Evolutionary conservation across 2,888 invertebrate species (phyloP).

Genomic region (Zootermopsis nevadensis): DNA sequence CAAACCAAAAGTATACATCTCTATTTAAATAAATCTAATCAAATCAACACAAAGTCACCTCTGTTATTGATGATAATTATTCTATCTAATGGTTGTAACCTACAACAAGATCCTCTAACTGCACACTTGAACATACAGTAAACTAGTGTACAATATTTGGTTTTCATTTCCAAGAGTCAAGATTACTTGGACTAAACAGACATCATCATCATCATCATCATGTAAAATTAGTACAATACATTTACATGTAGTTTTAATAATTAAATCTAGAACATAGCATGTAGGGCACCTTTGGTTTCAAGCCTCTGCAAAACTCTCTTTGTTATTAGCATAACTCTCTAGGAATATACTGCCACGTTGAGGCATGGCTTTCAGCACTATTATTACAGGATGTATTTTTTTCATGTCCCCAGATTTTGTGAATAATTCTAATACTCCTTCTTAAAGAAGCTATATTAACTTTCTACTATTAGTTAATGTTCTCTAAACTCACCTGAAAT

Average conservation of each 20-base stretch:
- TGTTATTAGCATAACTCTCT: slow-evolving; percentile 13
- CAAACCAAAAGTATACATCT: slow-evolving; percentile 57
- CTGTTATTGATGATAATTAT: slow-evolving; percentile 24
- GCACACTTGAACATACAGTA: slow-evolving; percentile 45
- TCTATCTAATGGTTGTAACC: slow-evolving; percentile 42
- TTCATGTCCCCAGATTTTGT: too few species aligned
- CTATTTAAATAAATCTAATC: slow-evolving; percentile 70
- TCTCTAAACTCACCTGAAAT: too few species aligned
- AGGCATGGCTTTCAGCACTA: background rate
- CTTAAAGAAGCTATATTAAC: too few species aligned
- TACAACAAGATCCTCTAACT: slow-evolving; percentile 46
- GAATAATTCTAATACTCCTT: too few species aligned
- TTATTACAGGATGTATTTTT: too few species aligned
- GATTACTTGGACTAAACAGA: slow-evolving; percentile 45
- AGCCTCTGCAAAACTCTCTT: slow-evolving; percentile 69
- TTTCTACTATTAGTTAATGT: too few species aligned
- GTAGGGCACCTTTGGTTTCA: slow-evolving; percentile 90
- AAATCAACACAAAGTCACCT: slow-evolving; percentile 65
- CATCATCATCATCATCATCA: slow-evolving; percentile 44
- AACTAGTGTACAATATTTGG: slow-evolving; percentile 45
- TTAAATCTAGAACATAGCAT: slow-evolving; percentile 68
- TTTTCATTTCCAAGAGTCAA: slow-evolving; percentile 45
- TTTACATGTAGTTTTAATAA: slow-evolving; percentile 47
- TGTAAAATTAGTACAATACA: slow-evolving; percentile 48
- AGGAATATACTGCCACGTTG: background rate